A percentile compares a stretch with the other conserved stretches of the same genome.
These are phyloP conservation scores for Dynastes tityus DNA, from an alignment of 2,888 invertebrate species.

Conservation along the genomic window DNA sequence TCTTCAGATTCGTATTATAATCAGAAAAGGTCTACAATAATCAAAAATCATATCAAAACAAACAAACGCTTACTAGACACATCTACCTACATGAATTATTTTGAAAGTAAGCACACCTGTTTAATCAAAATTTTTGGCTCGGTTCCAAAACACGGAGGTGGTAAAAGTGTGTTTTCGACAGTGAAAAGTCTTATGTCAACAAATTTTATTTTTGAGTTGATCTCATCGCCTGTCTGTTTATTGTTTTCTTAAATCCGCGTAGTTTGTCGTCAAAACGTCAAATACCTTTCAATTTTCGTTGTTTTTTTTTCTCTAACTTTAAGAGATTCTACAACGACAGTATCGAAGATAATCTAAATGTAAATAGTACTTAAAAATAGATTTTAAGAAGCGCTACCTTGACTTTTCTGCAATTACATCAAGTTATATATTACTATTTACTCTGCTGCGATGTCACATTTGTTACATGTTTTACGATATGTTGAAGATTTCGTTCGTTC, in stretches of 20 bases:
- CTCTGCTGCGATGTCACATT: neutral
- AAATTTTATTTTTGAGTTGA: conserved; percentile 25
- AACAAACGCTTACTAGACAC: neutral
- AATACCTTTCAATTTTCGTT: neutral
- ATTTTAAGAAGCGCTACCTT: neutral
- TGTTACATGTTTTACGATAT: conserved; percentile 15
- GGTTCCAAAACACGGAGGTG: conserved; percentile 6
- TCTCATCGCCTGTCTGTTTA: conserved; percentile 30
- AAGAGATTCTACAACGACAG: neutral
- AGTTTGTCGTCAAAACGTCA: conserved; percentile 28
- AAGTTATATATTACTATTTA: conserved; percentile 5
- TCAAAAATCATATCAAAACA: conserved; percentile 2
- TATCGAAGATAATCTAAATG: neutral
- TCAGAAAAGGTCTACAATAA: too few relatives aligned
- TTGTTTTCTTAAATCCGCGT: conserved; percentile 33
- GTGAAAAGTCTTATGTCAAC: conserved; percentile 33
- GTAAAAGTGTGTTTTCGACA: conserved; percentile 23
- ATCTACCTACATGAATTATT: conserved; percentile 10
- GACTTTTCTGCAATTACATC: conserved; percentile 20
- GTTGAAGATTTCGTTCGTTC: neutral
- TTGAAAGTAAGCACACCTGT: conserved; percentile 32
- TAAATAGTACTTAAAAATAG: conserved; percentile 14
- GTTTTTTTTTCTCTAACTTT: neutral
- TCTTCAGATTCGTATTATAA: too few relatives aligned
- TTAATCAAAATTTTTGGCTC: conserved; percentile 21